phyloP scores from a whole-genome alignment of 2,888 invertebrate species.

The Rhamnusium bicolor region DNA sequence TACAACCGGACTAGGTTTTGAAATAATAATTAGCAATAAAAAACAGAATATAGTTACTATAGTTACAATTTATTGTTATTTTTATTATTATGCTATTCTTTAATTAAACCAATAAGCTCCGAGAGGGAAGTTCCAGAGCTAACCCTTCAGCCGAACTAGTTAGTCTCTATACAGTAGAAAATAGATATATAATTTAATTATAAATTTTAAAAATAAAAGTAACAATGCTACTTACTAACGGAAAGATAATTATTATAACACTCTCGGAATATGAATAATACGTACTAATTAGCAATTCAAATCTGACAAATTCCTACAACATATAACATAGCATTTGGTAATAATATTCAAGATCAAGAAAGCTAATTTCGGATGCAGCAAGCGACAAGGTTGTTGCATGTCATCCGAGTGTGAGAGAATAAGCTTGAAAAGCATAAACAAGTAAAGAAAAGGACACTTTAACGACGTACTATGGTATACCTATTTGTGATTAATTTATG shows the following conservation, averaged over 20 bases:
- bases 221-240: too few relatives aligned
- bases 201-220: too few relatives aligned
- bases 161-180: too few relatives aligned
- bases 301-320: not conserved
- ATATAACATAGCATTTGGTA: not conserved
- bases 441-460: not conserved
- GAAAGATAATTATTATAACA: not conserved
- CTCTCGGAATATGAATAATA: not conserved
- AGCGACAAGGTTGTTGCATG: conserved; percentile 10
- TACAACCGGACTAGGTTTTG: too few relatives aligned
- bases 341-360: not conserved
- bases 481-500: not conserved
- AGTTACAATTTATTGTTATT: too few relatives aligned
- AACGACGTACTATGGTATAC: not conserved
- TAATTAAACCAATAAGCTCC: too few relatives aligned
- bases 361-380: conserved; percentile 2
- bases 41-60: too few relatives aligned
- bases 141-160: too few relatives aligned
- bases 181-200: too few relatives aligned
- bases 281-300: not conserved
- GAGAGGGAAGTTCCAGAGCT: too few relatives aligned
- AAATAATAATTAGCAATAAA: too few relatives aligned
- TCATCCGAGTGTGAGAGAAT: not conserved
- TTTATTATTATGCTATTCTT: too few relatives aligned
- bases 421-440: not conserved